Conservation (phyloP, 23 tunicate species). For the Botrylloides violaceus region DNA sequence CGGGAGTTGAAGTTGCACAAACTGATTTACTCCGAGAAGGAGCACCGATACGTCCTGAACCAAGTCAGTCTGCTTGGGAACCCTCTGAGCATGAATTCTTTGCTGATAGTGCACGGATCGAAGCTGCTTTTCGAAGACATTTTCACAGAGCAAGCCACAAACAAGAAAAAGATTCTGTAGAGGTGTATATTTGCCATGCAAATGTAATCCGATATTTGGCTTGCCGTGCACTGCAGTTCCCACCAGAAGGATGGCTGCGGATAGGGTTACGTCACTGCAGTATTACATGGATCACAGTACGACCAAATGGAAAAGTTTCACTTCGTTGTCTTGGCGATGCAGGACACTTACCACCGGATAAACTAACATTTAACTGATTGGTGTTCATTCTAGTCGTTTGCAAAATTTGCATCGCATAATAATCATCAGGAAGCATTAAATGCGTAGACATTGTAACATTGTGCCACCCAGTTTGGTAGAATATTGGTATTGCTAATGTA, state of each 20-base stretch:
- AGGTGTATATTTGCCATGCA: constrained; percentile 89
- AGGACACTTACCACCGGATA: constrained; percentile 74
- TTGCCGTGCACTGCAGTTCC: constrained; percentile 66
- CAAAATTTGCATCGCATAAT: too few species aligned
- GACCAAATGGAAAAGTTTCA: constrained; percentile 60
- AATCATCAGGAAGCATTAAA: too few species aligned
- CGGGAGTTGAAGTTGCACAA: constrained; percentile 11
- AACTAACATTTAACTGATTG: constrained; percentile 32
- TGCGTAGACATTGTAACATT: too few species aligned
- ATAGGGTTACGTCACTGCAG: constrained; percentile 65
- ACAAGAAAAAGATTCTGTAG: constrained; percentile 45
- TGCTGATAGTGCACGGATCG: constrained; percentile 68
- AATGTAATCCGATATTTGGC: constrained; percentile 90
- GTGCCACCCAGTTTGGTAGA: too few species aligned
- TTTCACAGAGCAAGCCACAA: constrained; percentile 58
- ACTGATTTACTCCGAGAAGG: constrained; percentile 71
- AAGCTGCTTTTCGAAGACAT: constrained; percentile 75
- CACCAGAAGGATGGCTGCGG: constrained; percentile 88
- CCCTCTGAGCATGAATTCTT: constrained; percentile 36
- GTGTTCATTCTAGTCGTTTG: background rate
- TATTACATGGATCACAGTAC: constrained; percentile 55
- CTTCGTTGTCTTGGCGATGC: constrained; percentile 64
- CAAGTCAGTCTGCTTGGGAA: constrained; percentile 46
- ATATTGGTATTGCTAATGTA: too few species aligned
- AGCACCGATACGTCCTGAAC: constrained; percentile 67